Conservation (phyloP, 2,797 vertebrate species). For the Lepus townsendii region DNA sequence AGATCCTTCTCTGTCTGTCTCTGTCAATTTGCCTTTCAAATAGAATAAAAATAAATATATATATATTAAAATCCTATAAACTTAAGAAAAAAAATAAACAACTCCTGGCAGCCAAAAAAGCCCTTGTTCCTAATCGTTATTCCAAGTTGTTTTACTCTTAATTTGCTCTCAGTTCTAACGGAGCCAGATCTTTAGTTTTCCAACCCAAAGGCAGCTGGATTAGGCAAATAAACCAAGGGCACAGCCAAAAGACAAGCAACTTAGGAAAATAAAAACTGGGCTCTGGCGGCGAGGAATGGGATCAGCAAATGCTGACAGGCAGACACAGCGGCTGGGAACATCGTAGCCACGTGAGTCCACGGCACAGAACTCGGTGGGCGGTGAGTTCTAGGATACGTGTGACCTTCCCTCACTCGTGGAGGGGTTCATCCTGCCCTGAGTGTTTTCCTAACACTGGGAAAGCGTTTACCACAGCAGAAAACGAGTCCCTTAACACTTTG, state of each 20-base stretch:
- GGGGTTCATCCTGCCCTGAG: neutral
- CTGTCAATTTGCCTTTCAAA: no score
- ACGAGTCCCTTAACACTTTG: neutral
- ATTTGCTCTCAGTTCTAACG: neutral
- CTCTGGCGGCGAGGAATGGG: neutral
- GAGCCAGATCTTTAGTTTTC: slow-evolving; percentile 33
- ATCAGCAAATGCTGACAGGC: neutral
- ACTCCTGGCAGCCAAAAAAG: neutral
- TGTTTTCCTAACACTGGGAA: slow-evolving; percentile 11
- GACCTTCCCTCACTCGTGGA: neutral
- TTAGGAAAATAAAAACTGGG: neutral
- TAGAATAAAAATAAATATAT: no score
- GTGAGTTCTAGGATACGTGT: neutral
- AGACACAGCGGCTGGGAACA: neutral
- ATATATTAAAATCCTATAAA: no score
- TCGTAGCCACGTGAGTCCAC: neutral
- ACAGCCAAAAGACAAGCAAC: neutral
- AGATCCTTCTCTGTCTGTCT: no score
- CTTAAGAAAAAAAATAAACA: neutral
- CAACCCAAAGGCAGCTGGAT: neutral
- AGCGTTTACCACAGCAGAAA: neutral
- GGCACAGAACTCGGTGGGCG: neutral
- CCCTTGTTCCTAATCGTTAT: neutral
- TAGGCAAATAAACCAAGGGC: neutral
- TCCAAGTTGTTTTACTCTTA: neutral